Evolutionary conservation across 2,113 vertebrate species (phyloP), one percentile per base, ranked within the genome.

Genomic region (Nansenia antarctica): DNA sequence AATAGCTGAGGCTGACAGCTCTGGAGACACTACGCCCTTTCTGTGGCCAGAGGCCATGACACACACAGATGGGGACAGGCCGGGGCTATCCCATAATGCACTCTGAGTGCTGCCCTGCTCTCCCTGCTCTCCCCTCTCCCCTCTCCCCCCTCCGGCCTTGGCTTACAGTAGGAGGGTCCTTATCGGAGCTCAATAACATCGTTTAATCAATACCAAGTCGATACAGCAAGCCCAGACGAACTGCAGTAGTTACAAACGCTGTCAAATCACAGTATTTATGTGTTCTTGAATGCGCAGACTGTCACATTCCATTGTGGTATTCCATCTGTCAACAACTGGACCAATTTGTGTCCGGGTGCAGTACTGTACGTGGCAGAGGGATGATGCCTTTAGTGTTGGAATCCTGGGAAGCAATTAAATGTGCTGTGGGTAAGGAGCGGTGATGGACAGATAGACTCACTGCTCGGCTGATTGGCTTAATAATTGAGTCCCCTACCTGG

Each of bases 401-500:
- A 79, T 81, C 79, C 85, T 74, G 68, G 65, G 3, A 14, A 15
- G 72, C 84, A 84, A 86, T 89, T 89, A 87, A 88, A 86, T 65
- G 74, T 74, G 61, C 2, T 71, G 69, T n/a, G n/a, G n/a, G n/a
- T n/a, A 70, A 62, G 47, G 74, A 79, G 70, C 14, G 0, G 58
- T 68, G 88, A 92, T 79, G 78, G 89, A 87, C 85, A 83, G 85
- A 91, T 90, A 87, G 74, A 76, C 69, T 76, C 20, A 20, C 6
- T 49, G 45, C 12, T 18, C 5, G 39, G 45, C 45, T 47, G 45
- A 47, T 47, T 47, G 45, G 45, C 20, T 42, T 42, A 15, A 42
- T 91, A 88, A 92, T 90, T 87, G 87, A 90, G 85, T 85, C 80
- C 84, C 82, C 77, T 84, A 87, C 85, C 85, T 85, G 77, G 64